Evolutionary conservation across 2,113 vertebrate genomes (phyloP).

Genomic region (Sylvilagus bachmani): DNA sequence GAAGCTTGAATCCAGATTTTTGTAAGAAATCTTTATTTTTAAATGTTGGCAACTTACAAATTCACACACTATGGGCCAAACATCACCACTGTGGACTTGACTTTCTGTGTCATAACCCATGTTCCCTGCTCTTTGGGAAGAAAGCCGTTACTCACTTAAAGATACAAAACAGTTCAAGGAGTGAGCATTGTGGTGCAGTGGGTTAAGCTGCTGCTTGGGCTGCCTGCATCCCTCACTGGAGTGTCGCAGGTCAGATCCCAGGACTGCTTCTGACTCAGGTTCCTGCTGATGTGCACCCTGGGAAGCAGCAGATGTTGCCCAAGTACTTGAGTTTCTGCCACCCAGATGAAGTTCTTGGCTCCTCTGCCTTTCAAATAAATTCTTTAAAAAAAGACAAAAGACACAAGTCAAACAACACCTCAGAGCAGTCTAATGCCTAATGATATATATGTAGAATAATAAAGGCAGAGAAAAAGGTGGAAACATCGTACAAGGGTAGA

Average conservation of each 20-base stretch:
- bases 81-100: constrained; percentile 50
- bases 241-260: too few species aligned
- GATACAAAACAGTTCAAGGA: constrained; percentile 41
- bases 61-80: constrained; percentile 51
- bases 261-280: too few species aligned
- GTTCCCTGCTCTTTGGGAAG: constrained; percentile 20
- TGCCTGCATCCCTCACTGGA: too few species aligned
- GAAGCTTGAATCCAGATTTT: constrained; percentile 52
- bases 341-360: too few species aligned
- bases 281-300: too few species aligned
- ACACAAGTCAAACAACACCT: constrained; percentile 1
- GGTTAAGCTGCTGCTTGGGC: too few species aligned
- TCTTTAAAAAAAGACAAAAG: too few species aligned
- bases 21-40: constrained; percentile 65
- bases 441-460: constrained; percentile 15
- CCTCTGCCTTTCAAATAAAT: too few species aligned
- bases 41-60: constrained; percentile 57
- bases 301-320: too few species aligned
- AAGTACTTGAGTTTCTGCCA: too few species aligned
- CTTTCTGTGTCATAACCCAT: not conserved
- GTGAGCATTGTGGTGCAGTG: too few species aligned
- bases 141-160: constrained; percentile 41
- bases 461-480: constrained; percentile 26
- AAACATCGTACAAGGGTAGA: not conserved
- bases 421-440: constrained; percentile 7